Conservation (phyloP, 2,113 vertebrate genomes). For the Sinocyclocheilus rhinocerous region DNA sequence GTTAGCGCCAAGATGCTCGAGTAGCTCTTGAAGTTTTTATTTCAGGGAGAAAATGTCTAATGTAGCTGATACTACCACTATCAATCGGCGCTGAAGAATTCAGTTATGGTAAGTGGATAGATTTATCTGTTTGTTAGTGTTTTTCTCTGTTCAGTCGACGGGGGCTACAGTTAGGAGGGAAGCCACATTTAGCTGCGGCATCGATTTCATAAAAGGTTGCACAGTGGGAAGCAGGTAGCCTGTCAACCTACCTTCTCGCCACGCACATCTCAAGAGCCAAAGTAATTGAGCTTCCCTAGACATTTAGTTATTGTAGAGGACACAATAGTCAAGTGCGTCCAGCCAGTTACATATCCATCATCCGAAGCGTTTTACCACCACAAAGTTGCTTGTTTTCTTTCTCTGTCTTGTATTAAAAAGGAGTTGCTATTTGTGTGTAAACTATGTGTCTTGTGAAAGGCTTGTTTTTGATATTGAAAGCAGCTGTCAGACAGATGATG, state of each 20-base stretch:
- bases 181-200: slow-evolving; percentile 73
- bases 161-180: slow-evolving; percentile 61
- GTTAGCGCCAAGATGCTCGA: neutral
- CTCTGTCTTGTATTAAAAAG: neutral
- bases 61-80: neutral
- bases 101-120: slow-evolving; percentile 51
- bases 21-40: neutral
- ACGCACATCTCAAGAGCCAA: slow-evolving; percentile 59
- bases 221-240: slow-evolving; percentile 69
- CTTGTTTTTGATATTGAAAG: slow-evolving; percentile 51
- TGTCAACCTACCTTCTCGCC: slow-evolving; percentile 66
- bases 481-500: slow-evolving; percentile 53
- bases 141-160: slow-evolving; percentile 65
- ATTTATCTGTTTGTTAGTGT: slow-evolving; percentile 75
- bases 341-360: slow-evolving; percentile 5
- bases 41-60: neutral
- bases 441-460: slow-evolving; percentile 21
- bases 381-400: neutral
- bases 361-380: neutral
- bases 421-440: slow-evolving; percentile 49
- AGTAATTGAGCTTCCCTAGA: slow-evolving; percentile 65
- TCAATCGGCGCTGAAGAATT: neutral
- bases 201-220: slow-evolving; percentile 79
- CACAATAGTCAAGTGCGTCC: slow-evolving; percentile 40
- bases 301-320: slow-evolving; percentile 59